A percentile compares a stretch with the other conserved stretches of the same genome.
Evolutionary conservation across 2,797 vertebrate species (phyloP).

Genomic region (Coendou prehensilis): DNA sequence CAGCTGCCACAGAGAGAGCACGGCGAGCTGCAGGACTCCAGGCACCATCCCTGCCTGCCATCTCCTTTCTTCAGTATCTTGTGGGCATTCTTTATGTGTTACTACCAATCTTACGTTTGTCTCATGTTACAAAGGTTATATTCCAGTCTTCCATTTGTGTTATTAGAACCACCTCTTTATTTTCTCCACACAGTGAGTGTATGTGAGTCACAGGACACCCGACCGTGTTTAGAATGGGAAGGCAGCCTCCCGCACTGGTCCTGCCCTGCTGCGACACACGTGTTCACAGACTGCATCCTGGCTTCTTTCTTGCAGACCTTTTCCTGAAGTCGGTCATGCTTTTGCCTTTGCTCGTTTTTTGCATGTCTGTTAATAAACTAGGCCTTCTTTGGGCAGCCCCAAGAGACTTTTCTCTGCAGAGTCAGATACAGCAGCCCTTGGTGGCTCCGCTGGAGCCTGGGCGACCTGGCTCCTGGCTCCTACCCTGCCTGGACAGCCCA

Average conservation of each 20-base stretch:
- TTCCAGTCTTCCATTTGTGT: background rate
- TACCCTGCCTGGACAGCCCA: too few relatives aligned
- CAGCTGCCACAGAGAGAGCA: background rate
- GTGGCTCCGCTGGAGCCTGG: too few relatives aligned
- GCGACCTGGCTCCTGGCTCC: background rate
- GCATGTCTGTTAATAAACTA: too few relatives aligned
- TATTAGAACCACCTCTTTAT: background rate
- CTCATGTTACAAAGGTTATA: fast-evolving
- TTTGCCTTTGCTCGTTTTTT: background rate
- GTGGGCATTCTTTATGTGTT: background rate
- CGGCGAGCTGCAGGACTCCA: background rate
- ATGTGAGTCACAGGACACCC: background rate
- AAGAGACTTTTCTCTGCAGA: fast-evolving
- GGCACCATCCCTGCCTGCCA: background rate
- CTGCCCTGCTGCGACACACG: background rate
- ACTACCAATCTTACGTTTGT: fast-evolving
- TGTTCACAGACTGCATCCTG: fast-evolving
- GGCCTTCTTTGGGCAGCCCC: fast-evolving
- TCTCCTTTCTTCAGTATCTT: background rate
- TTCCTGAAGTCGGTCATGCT: background rate
- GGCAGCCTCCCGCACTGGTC: fast-evolving
- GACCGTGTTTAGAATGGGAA: fast-evolving
- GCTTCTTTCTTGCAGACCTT: background rate
- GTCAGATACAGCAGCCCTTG: fast-evolving
- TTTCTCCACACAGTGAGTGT: background rate